These are phyloP conservation scores for Halcyon malimbica DNA, from an alignment of 2,113 vertebrate species.

Conservation along the genomic window DNA sequence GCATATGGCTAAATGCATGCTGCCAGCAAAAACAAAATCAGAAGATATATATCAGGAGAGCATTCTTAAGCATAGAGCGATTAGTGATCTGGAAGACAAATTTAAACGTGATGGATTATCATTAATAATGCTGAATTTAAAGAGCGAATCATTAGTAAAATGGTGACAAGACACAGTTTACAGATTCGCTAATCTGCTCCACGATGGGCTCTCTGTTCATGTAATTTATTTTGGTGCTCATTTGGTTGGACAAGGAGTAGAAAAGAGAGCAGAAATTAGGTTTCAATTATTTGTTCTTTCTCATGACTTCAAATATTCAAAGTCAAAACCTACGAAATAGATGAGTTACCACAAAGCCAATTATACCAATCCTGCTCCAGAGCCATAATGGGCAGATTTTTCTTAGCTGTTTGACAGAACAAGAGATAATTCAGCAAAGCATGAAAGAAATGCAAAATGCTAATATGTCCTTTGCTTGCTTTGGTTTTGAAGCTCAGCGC, in stretches of 20 bases:
- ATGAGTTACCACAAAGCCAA: slow-evolving; percentile 28
- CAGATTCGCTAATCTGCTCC: neutral
- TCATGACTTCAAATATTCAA: neutral
- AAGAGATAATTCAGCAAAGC: slow-evolving; percentile 49
- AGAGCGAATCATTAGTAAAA: slow-evolving; percentile 19
- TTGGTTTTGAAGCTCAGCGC: neutral
- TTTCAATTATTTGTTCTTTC: neutral
- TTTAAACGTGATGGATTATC: slow-evolving; percentile 1
- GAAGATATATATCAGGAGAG: slow-evolving; percentile 51
- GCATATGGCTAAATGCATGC: slow-evolving; percentile 67
- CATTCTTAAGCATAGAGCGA: neutral
- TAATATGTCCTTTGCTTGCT: neutral
- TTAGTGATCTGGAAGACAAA: slow-evolving; percentile 23
- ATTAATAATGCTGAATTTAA: slow-evolving; percentile 45
- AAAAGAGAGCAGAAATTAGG: slow-evolving; percentile 7
- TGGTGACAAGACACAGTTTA: slow-evolving; percentile 17
- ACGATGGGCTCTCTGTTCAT: neutral
- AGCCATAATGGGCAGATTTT: slow-evolving; percentile 17
- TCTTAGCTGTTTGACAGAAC: slow-evolving; percentile 31
- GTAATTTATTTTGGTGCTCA: slow-evolving; percentile 48
- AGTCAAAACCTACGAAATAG: slow-evolving; percentile 42
- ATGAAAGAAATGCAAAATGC: slow-evolving; percentile 35
- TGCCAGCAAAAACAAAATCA: slow-evolving; percentile 71
- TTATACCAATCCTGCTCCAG: slow-evolving; percentile 13
- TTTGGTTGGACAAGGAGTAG: slow-evolving; percentile 8